Base-by-base conservation (phyloP, 2,113 vertebrate species). In the Pelmatolapia mariae region DNA sequence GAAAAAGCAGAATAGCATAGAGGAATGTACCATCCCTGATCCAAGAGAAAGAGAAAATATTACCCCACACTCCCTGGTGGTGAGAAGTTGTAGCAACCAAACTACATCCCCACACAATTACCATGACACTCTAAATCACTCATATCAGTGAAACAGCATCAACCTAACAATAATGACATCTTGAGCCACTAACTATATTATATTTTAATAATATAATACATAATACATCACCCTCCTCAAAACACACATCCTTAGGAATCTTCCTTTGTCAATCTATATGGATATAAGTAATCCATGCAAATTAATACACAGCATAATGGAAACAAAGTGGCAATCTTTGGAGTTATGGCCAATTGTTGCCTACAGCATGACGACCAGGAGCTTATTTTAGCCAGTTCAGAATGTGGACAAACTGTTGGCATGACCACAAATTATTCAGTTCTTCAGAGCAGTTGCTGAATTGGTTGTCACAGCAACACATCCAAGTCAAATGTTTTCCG, bases 1-100 rank as follows among this genome's bases (percentile, higher is more conserved):
- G 80, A 80, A 89, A 68, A 83, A 63, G 86, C 89, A 91, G 85
- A 66, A 54, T 87, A 83, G 91, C 93, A 87, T 94, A 79, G 84
- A 85, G 54, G 90, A 85, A 83, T 89, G 87, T 85, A 91, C 88
- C 92, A 91, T 91, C 89, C 88, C n/a, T 92, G 91, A 94, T 93
- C 84, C 52, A 36, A 79, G 57, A 92, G 84, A 63, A 63, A 63
- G 87, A 90, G 56, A 80, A 91, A 92, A 88, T 91, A 95, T 93
- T 91, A 89, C 85, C 47, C 22, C 36, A 8, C 68, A 81, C 68
- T 91, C 87, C 84, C 87, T 71, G 24, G 78, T 88, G 81, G 86
- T 76, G 78, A 91, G 88, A 88, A 84, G 92, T 81, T 89, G 90
- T 76, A 88, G 86, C 87, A 89, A 45, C 66, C 61, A 53, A 93